Base-by-base conservation (phyloP, 1,140 invertebrate genomes). In the Heliconius eleuchia region DNA sequence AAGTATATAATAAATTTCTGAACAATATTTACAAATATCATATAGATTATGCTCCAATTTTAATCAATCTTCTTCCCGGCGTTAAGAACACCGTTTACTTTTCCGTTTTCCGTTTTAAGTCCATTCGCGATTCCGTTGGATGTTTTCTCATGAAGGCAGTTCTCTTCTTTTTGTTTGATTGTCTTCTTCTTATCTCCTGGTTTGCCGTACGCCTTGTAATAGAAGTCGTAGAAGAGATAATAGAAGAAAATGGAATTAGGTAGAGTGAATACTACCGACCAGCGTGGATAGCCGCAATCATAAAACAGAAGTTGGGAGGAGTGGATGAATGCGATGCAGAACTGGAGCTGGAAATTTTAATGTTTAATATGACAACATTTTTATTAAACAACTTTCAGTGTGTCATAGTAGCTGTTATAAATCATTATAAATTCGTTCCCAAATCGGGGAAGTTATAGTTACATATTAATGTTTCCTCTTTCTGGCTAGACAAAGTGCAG, bases 161-260 rank as follows among this genome's bases (percentile, higher is more conserved):
- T 27, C 42, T 77, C 16, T 55, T 81, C 19, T 78, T 76, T 46
- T 82, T 82, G 71, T 84, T 86, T 81, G 7, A 76, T 66, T n/a
- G 34, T 42, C 42, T 79, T 77, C 16, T 84, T 86, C 55, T 84
- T 92, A 18, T 86, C 81, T 2, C 73, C 87, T 8, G 90, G 87
- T 80, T 87, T 93, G 57, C 94, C 95, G 83, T 97, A 97, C 0
- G 97, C 96, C 86, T 97, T 97, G 79, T 96, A 96, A 87, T 97
- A 97, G 92, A 97, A 98, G 85, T 97, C 97, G 74, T 95, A 96
- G 92, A 98, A 98, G 30, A 98, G 92, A 85, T 97, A 96, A 86
- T 97, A 97, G 95, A 98, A 98, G 95, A 97, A 97, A 18, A 97
- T 96, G 18, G 96, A 96, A 87, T 98, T 97, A 4, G 97, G 97